phyloP scores from a whole-genome alignment of 2,113 vertebrate genomes.

The Paraplagusia blochii region DNA sequence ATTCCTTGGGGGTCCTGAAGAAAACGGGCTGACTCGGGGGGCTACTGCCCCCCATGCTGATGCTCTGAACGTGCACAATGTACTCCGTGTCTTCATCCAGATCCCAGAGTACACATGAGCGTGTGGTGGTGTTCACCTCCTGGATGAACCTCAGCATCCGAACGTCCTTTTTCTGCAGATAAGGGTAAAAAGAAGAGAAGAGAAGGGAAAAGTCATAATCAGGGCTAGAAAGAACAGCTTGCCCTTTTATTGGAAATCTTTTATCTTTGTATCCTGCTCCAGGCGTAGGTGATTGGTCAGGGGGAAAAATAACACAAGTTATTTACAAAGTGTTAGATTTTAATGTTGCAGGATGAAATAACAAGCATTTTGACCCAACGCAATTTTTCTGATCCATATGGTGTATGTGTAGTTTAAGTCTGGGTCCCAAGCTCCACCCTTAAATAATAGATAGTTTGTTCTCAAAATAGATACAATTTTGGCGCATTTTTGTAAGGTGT shows the following conservation, averaged over 20 bases:
- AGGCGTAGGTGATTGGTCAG: too few relatives aligned
- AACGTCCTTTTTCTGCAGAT: conserved; percentile 89
- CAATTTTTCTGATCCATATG: too few relatives aligned
- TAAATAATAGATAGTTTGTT: too few relatives aligned
- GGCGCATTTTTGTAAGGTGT: too few relatives aligned
- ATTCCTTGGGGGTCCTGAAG: conserved; percentile 91
- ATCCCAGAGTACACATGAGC: conserved; percentile 93
- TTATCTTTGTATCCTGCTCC: too few relatives aligned
- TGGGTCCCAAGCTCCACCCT: too few relatives aligned
- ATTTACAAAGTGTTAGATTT: background rate
- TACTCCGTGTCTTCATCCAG: conserved; percentile 96
- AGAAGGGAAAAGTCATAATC: background rate
- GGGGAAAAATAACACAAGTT: too few relatives aligned
- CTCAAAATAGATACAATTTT: too few relatives aligned
- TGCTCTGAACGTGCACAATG: conserved; percentile 92
- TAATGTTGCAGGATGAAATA: background rate
- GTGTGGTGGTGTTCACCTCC: conserved; percentile 96
- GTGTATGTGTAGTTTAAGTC: too few relatives aligned
- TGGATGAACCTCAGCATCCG: conserved; percentile 95
- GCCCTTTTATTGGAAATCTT: too few relatives aligned
- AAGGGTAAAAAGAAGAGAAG: conserved; percentile 1
- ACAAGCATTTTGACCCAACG: too few relatives aligned
- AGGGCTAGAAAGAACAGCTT: conserved; percentile 1
- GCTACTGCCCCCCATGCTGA: conserved; percentile 92
- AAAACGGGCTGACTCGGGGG: conserved; percentile 89